These are phyloP conservation scores for Leuciscus idus DNA, from an alignment of 2,113 vertebrate genomes.

Conservation along the genomic window DNA sequence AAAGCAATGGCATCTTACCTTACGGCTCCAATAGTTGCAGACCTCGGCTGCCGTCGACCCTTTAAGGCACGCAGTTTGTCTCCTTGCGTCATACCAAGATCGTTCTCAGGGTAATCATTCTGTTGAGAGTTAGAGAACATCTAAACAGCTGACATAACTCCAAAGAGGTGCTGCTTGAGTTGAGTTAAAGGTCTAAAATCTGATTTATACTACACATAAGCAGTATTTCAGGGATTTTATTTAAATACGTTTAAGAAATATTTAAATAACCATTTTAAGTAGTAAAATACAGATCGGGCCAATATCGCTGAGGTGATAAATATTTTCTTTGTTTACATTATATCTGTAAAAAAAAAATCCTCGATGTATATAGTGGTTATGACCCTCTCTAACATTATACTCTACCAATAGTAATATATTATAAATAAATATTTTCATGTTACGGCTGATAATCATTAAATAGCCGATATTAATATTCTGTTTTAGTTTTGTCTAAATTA, in stretches of 20 bases:
- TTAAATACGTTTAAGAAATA: background rate
- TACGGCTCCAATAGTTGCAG: slow-evolving; percentile 77
- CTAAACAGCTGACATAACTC: too few relatives aligned
- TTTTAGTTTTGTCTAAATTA: background rate
- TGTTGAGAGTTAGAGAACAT: slow-evolving; percentile 61
- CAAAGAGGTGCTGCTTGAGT: too few relatives aligned
- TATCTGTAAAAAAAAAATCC: background rate
- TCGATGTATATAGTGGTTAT: background rate
- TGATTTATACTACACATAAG: too few relatives aligned
- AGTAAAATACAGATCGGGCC: background rate
- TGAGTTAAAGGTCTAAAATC: too few relatives aligned
- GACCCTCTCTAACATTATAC: background rate
- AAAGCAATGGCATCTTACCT: slow-evolving; percentile 69
- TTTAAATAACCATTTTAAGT: background rate
- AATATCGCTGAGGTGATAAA: background rate
- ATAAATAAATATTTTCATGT: background rate
- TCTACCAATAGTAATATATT: background rate
- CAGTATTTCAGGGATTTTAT: too few relatives aligned
- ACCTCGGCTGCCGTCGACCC: slow-evolving; percentile 80
- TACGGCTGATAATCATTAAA: background rate
- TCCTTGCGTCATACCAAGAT: slow-evolving; percentile 85
- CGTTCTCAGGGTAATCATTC: slow-evolving; percentile 77
- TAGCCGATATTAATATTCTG: background rate
- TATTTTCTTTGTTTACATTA: background rate
- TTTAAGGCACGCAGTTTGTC: slow-evolving; percentile 97